phyloP scores from a whole-genome alignment of 2,888 invertebrate species.

The Drosophila mulleri region DNA sequence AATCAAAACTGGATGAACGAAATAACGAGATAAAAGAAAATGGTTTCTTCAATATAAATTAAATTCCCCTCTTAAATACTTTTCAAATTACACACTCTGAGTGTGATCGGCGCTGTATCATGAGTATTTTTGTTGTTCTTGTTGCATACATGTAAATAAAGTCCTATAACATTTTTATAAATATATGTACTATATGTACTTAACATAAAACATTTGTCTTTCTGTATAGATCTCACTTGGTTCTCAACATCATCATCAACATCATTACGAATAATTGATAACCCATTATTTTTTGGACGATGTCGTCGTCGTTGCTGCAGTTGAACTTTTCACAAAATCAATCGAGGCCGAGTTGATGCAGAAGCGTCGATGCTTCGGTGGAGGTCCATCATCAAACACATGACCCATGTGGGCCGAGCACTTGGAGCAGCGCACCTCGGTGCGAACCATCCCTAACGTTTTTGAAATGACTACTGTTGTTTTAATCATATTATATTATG shows the following conservation, averaged over 20 bases:
- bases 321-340: conserved; percentile 81
- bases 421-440: conserved; percentile 97
- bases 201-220: conserved; percentile 44
- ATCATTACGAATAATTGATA: conserved; percentile 15
- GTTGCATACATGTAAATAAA: conserved; percentile 56
- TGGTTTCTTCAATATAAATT: conserved; percentile 15
- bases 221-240: conserved; percentile 15
- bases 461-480: conserved; percentile 87
- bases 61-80: conserved; percentile 29
- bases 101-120: conserved; percentile 24
- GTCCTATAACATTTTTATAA: conserved; percentile 63
- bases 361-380: conserved; percentile 96
- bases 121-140: conserved; percentile 28
- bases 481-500: conserved; percentile 68
- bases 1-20: conserved; percentile 36
- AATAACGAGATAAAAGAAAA: conserved; percentile 30
- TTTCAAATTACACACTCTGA: conserved; percentile 29
- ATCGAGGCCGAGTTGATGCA: conserved; percentile 96
- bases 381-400: conserved; percentile 98
- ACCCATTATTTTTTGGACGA: conserved; percentile 74
- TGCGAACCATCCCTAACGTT: conserved; percentile 94
- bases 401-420: conserved; percentile 98
- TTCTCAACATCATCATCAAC: conserved; percentile 11
- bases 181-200: conserved; percentile 28
- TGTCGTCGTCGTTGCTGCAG: conserved; percentile 56